Evolutionary conservation across 1,140 invertebrate species (phyloP), one percentile per base, ranked within the genome.

Genomic region (Polypedilum vanderplanki): DNA sequence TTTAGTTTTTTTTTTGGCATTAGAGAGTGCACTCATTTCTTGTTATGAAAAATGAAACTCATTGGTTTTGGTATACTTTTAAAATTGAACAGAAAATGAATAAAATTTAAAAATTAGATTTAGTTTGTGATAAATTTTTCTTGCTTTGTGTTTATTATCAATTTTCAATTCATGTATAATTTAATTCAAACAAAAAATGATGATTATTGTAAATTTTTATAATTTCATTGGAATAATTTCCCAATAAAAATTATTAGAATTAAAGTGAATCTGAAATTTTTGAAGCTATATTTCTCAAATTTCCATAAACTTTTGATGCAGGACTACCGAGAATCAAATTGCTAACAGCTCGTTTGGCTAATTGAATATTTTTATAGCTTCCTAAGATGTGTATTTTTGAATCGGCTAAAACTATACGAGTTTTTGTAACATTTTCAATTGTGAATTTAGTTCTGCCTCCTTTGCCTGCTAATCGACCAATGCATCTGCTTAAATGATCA

Each of bases 341-440:
- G 85, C 96, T 99, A 78, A 99, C 90, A n/a, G 97, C 94, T 81
- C 95, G 88, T 81, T 96, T 89, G 0, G 98, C 98, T 75, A 98
- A 81, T 79, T 96, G 92, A 77, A 99, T 98, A 83, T 99, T 99
- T 84, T 99, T 94, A 84, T 91, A 99, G 77, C 97, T 97, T 57
- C 98, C 98, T 67, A 99, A 85, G 76, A 99, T 95, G 83, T 99
- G 97, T 77, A 99, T 93, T 88, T 98, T 98, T 76, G 88, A 90
- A 80, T 99, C 97, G 65, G 97, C 97, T 74, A 99, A 83, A 20
- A 99, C 95, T 79, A 99, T 98, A 83, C 98, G 90, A 0, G 97
- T 99, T 85, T 98, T 99, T 9, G 98, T 99, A 0, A 94, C 95
- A 85, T 99, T 99, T 86, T 99, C 98, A 80, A 99, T 99, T 2